Evolutionary conservation across 2,113 vertebrate species (phyloP), one percentile per base, ranked within the genome.

Genomic region (Spizaetus ornatus): DNA sequence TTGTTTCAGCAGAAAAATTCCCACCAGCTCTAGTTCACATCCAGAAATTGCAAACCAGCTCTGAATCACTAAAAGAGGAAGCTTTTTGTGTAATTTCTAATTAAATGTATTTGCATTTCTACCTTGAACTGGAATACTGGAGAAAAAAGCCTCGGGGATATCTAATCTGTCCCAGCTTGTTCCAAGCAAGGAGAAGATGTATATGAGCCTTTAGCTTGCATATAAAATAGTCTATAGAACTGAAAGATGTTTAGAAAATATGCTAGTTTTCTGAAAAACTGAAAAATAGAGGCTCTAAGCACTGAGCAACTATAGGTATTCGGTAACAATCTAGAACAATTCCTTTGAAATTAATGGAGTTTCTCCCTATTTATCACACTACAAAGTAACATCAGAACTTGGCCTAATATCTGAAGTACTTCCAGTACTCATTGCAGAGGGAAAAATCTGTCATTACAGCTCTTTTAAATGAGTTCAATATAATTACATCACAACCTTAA

Each of bases 401-500:
- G 52, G 40, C 66, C 70, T 72, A 29, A 50, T 87, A 86, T 91
- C 88, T 81, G 56, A 89, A 85, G 62, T 91, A 55, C 70, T 88
- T 85, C 67, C 50, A 88, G 26, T 56, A 88, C 32, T 92, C 65
- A 21, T 42, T 38, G 50, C 66, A 85, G 53, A 86, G n/a, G 21
- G 45, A 71, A 92, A 95, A 92, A 58, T 18, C 74, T 63, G 50
- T 73, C 70, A 89, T 91, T 90, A 59, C 27, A 88, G 38, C 66
- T 89, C 55, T 96, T 58, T 63, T 87, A 91, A 87, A 79, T 47
- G 9, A 90, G 20, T 85, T 95, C 62, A 86, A 6, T 74, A 55
- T 86, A 88, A 93, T 90, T 96, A 81, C 67, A 93, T 86, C 92
- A 91, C 87, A 89, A 61, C 13, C 67, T 89, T 86, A 90, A 94